Conservation (phyloP, 2,797 vertebrate species). For the Semaprochilodus insignis region DNA sequence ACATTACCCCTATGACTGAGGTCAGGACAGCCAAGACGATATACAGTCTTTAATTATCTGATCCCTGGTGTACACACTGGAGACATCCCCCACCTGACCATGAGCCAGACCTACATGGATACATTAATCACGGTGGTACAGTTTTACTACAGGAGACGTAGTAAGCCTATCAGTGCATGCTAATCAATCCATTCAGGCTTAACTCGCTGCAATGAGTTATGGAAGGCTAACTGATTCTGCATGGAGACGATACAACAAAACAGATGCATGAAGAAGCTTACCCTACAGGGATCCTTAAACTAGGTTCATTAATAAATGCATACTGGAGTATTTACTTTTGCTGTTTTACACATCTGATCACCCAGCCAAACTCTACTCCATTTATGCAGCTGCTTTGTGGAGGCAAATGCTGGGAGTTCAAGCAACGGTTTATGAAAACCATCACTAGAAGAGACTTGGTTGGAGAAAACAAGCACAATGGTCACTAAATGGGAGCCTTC, state of each 20-base stretch:
- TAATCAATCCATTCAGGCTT: not conserved
- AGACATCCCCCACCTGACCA: constrained; percentile 4
- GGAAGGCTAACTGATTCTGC: not conserved
- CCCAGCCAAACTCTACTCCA: not conserved
- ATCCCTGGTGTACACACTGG: not conserved
- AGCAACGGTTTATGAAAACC: not conserved
- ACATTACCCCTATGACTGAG: not conserved
- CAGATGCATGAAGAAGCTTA: not conserved
- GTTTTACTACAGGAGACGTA: constrained; percentile 9
- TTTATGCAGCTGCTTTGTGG: not conserved
- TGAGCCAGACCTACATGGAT: not conserved
- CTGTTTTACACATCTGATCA: not conserved
- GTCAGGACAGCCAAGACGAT: not conserved
- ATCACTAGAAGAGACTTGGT: not conserved
- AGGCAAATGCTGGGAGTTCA: not conserved
- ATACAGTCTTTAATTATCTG: constrained; percentile 4
- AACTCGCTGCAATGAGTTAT: not conserved
- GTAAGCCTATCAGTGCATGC: not conserved
- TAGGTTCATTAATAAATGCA: not conserved
- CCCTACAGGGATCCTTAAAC: not conserved
- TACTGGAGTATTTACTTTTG: not conserved
- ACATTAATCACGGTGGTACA: constrained; percentile 2
- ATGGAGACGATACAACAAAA: not conserved
- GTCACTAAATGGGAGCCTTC: too few species aligned
- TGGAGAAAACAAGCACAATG: not conserved